Evolutionary conservation across 2,797 vertebrate species (phyloP).

Genomic region (Pseudomugil gertrudae): DNA sequence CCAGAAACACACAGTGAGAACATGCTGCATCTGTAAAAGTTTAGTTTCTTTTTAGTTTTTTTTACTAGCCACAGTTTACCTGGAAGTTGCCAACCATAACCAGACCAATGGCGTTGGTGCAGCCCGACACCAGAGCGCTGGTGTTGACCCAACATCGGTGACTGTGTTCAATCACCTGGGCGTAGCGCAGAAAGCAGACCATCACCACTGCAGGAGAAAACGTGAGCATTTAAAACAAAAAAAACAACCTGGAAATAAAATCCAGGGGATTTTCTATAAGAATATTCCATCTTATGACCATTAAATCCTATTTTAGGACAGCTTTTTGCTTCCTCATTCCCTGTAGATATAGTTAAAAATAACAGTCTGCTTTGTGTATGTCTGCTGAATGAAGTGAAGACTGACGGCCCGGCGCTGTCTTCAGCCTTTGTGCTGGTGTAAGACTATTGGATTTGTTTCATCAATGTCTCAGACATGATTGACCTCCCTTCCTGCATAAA

Average conservation of each 20-base stretch:
- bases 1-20: neutral
- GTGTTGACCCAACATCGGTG: slow-evolving; percentile 91
- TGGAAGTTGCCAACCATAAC: slow-evolving; percentile 95
- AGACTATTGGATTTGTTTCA: slow-evolving; percentile 1
- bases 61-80: slow-evolving; percentile 67
- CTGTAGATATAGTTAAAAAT: neutral
- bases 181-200: slow-evolving; percentile 91
- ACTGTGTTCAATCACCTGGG: slow-evolving; percentile 91
- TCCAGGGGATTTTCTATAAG: neutral
- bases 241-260: neutral
- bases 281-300: neutral
- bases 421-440: slow-evolving; percentile 8
- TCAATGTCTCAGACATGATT: neutral
- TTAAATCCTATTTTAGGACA: accelerated
- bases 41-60: neutral
- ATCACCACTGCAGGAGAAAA: slow-evolving; percentile 84
- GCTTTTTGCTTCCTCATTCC: neutral
- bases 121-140: slow-evolving; percentile 87
- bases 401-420: neutral
- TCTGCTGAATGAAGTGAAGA: neutral
- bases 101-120: slow-evolving; percentile 88
- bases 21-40: too few relatives aligned
- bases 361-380: too few relatives aligned
- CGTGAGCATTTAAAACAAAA: neutral
- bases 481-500: neutral